Evolutionary conservation across 1,140 invertebrate species (phyloP).

Genomic region (Octopus sinensis): DNA sequence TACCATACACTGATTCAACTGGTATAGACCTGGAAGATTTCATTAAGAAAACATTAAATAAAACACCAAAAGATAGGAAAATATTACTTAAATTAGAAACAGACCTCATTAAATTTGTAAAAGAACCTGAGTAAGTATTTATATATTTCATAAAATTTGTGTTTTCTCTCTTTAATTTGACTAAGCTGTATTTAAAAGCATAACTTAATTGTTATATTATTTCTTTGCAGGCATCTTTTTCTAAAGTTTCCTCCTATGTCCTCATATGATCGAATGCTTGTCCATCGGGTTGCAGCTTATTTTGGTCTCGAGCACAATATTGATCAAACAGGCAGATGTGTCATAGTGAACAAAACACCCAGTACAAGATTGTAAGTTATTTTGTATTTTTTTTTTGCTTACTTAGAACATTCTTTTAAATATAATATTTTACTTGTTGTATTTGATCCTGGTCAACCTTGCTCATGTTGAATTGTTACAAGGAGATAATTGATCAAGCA

Average conservation of each 20-base stretch:
- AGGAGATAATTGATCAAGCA: not conserved
- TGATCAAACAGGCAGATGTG: constrained; percentile 78
- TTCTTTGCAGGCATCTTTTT: constrained; percentile 61
- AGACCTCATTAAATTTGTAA: constrained; percentile 78
- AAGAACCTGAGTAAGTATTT: constrained; percentile 74
- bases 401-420: constrained; percentile 53
- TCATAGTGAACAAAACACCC: constrained; percentile 79
- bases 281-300: constrained; percentile 86
- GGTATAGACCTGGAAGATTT: constrained; percentile 82
- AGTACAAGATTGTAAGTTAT: constrained; percentile 67
- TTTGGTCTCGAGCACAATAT: constrained; percentile 93
- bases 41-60: constrained; percentile 85
- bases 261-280: constrained; percentile 91
- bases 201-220: constrained; percentile 12
- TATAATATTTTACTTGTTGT: constrained; percentile 22
- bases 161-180: not conserved
- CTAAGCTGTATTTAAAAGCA: not conserved
- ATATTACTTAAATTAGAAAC: constrained; percentile 83
- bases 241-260: constrained; percentile 86
- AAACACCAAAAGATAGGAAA: constrained; percentile 81
- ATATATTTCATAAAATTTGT: not conserved
- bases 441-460: no score
- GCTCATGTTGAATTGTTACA: not conserved
- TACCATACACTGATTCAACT: constrained; percentile 68
- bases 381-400: constrained; percentile 30